These are phyloP conservation scores for Mesoligia furuncula DNA, from an alignment of 2,888 invertebrate species.

Conservation along the genomic window DNA sequence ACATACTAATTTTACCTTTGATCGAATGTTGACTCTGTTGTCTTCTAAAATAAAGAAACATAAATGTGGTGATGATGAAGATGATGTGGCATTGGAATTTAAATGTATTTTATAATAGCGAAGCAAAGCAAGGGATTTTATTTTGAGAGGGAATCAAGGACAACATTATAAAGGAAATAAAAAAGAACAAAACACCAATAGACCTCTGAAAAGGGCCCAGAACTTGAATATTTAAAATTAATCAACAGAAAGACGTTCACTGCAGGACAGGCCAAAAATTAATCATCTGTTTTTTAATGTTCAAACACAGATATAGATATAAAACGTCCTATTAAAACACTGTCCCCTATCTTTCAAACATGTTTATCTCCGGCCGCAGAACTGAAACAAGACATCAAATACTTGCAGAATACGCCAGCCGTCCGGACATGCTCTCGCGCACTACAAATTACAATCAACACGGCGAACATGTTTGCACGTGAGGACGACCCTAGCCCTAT, in stretches of 20 bases:
- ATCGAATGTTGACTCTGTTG: neutral
- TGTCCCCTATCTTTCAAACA: constrained; percentile 30
- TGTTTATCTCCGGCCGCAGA: constrained; percentile 39
- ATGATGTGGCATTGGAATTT: constrained; percentile 2
- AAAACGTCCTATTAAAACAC: constrained; percentile 15
- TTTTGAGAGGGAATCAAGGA: neutral
- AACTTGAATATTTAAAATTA: neutral
- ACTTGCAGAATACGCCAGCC: constrained; percentile 77
- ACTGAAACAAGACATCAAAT: constrained; percentile 59
- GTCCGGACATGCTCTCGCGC: constrained; percentile 82
- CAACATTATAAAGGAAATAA: neutral
- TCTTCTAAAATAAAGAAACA: constrained; percentile 8
- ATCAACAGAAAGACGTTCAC: neutral
- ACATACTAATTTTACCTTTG: constrained; percentile 30
- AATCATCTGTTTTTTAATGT: neutral
- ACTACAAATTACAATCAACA: constrained; percentile 91
- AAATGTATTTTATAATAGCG: neutral
- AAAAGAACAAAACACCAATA: neutral
- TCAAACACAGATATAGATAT: constrained; percentile 8
- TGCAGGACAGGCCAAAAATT: neutral
- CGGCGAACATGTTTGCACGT: constrained; percentile 87
- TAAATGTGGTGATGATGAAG: neutral
- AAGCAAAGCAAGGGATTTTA: neutral
- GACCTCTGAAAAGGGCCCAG: too few relatives aligned
- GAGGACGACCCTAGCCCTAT: constrained; percentile 84